phyloP scores from a whole-genome alignment of 2,797 vertebrate genomes.

The Galaxias olidus region DNA sequence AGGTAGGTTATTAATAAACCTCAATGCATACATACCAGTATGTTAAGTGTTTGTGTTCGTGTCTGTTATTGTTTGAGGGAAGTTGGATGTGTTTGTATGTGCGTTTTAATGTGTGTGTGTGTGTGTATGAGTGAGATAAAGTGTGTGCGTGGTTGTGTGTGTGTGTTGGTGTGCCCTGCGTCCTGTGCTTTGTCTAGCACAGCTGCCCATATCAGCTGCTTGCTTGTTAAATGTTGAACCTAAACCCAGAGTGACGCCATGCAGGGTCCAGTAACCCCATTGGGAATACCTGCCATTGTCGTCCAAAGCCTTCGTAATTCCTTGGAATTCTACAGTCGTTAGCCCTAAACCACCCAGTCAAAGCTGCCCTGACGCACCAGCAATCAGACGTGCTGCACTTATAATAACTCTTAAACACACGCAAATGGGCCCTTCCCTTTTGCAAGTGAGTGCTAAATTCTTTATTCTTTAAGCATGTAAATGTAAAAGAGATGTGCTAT shows the following conservation, averaged over 20 bases:
- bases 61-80: no score
- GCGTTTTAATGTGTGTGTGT: slow-evolving; percentile 10
- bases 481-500: no score
- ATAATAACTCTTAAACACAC: slow-evolving; percentile 19
- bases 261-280: slow-evolving; percentile 67
- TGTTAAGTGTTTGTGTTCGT: background rate
- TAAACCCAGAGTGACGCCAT: slow-evolving; percentile 67
- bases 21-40: no score
- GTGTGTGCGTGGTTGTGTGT: slow-evolving; percentile 17
- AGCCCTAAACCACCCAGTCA: slow-evolving; percentile 41
- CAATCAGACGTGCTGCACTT: slow-evolving; percentile 23
- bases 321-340: slow-evolving; percentile 56
- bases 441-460: no score
- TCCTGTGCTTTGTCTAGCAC: slow-evolving; percentile 68
- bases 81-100: background rate
- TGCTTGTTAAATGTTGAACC: slow-evolving; percentile 71
- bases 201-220: slow-evolving; percentile 73
- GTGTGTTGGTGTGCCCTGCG: slow-evolving; percentile 14
- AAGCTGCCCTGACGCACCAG: slow-evolving; percentile 36
- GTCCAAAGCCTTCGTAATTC: slow-evolving; percentile 63
- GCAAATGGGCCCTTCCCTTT: background rate
- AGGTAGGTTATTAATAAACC: no score
- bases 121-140: no score
- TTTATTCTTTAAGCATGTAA: no score
- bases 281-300: slow-evolving; percentile 77